These are phyloP conservation scores for Phyllostomus hastatus DNA, from an alignment of 2,113 vertebrate genomes.

Conservation along the genomic window DNA sequence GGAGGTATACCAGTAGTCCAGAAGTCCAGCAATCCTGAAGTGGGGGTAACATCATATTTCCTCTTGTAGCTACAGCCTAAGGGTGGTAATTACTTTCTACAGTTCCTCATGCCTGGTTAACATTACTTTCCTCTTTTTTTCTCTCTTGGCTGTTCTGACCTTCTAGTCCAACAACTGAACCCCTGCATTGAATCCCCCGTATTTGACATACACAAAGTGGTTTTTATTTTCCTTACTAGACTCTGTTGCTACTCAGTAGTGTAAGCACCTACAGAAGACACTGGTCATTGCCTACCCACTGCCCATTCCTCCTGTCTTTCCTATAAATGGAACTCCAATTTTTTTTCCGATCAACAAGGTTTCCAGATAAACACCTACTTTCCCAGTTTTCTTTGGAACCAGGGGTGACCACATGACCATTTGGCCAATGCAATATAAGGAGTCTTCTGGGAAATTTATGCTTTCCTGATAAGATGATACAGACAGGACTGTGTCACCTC, in stretches of 20 bases:
- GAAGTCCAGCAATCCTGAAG: neutral
- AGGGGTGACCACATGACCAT: neutral
- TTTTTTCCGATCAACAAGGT: neutral
- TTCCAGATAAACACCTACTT: neutral
- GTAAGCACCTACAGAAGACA: neutral
- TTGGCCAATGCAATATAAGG: neutral
- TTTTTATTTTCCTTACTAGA: conserved; percentile 8
- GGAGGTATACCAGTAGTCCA: neutral
- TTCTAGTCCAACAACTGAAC: neutral
- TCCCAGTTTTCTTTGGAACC: neutral
- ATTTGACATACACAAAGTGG: neutral
- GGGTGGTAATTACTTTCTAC: neutral
- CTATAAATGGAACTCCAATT: neutral
- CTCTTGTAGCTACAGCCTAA: neutral
- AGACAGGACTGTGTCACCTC: neutral
- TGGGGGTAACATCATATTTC: neutral
- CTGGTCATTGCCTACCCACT: neutral
- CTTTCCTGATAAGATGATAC: neutral
- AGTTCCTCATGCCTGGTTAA: neutral
- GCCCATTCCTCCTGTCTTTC: neutral
- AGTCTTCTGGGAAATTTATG: neutral
- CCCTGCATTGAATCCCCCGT: neutral
- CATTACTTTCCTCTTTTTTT: neutral
- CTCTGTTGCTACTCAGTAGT: neutral
- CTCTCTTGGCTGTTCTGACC: neutral